These are phyloP conservation scores for Leucophenga varia DNA, from an alignment of 1,140 invertebrate species.

Conservation along the genomic window DNA sequence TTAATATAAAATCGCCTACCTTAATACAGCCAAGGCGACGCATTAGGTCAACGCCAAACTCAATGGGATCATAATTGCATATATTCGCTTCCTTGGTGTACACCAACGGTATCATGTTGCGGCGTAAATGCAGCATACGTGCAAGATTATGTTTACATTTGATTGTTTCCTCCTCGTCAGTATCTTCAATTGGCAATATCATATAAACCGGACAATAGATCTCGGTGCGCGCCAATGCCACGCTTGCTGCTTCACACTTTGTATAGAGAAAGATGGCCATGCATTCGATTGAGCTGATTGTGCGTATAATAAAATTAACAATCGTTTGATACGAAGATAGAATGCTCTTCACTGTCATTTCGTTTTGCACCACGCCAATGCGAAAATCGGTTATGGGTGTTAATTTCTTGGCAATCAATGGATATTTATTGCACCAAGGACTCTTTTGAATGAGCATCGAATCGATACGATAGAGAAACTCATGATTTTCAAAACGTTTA, in stretches of 20 bases:
- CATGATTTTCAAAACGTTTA: conserved; percentile 42
- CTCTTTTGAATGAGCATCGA: conserved; percentile 51
- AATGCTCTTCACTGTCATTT: conserved; percentile 31
- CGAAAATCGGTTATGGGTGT: conserved; percentile 43
- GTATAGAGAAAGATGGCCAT: conserved; percentile 41
- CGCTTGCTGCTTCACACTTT: conserved; percentile 38
- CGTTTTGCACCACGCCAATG: conserved; percentile 29
- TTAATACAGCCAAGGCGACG: conserved; percentile 34
- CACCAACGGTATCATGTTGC: conserved; percentile 36
- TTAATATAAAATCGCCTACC: conserved; percentile 47
- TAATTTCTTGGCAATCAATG: conserved; percentile 48
- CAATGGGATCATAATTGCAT: conserved; percentile 32
- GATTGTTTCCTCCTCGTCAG: conserved; percentile 22
- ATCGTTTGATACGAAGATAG: conserved; percentile 40
- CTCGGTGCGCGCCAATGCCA: conserved; percentile 33
- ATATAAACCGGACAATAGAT: conserved; percentile 50
- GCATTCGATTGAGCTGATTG: conserved; percentile 48
- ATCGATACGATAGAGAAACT: conserved; percentile 45
- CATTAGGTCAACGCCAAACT: conserved; percentile 48
- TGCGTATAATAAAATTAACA: conserved; percentile 49
- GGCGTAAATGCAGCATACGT: conserved; percentile 29
- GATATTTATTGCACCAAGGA: conserved; percentile 49
- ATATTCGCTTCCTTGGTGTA: conserved; percentile 39
- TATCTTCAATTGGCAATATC: conserved; percentile 29
- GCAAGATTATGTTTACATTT: conserved; percentile 34